phyloP scores from a whole-genome alignment of 2,797 vertebrate genomes.

The Salarias fasciatus region DNA sequence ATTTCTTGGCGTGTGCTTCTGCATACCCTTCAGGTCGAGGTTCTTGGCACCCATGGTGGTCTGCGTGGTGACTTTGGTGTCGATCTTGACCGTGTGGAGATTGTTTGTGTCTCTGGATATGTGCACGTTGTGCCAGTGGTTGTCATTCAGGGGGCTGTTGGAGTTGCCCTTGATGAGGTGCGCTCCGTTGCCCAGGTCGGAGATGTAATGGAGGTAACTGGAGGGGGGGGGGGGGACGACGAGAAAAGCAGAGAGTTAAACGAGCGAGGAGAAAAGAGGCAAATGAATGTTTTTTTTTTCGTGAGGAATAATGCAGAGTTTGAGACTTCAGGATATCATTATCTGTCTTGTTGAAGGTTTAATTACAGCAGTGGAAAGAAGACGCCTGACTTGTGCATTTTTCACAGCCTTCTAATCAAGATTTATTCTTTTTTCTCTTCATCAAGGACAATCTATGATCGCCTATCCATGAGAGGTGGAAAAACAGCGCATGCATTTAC shows the following conservation, averaged over 20 bases:
- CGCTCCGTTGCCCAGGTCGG: conserved; percentile 95
- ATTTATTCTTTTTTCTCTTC: too few relatives aligned
- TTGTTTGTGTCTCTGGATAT: conserved; percentile 97
- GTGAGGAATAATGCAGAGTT: conserved; percentile 54
- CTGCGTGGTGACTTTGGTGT: conserved; percentile 95
- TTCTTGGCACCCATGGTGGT: conserved; percentile 95
- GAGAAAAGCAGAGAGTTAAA: conserved; percentile 14
- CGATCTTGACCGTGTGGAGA: conserved; percentile 96
- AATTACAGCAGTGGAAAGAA: conserved; percentile 44
- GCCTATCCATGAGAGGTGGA: conserved; percentile 1
- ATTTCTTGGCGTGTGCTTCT: too few relatives aligned
- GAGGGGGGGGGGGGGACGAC: conserved; percentile 55
- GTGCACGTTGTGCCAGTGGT: conserved; percentile 98
- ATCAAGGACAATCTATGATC: conserved; percentile 18
- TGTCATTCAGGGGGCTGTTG: conserved; percentile 97
- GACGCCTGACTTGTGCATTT: conserved; percentile 31
- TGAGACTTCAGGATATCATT: conserved; percentile 42
- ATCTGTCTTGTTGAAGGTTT: conserved; percentile 48
- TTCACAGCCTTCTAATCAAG: conserved; percentile 22
- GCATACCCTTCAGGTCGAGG: conserved; percentile 93
- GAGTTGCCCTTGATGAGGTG: conserved; percentile 98
- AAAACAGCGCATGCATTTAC: neutral
- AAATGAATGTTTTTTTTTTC: conserved; percentile 14
- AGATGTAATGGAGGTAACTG: conserved; percentile 96
- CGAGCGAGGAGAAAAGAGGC: too few relatives aligned